phyloP scores from a whole-genome alignment of 1,140 invertebrate species.

The Pteromalus puparum region DNA sequence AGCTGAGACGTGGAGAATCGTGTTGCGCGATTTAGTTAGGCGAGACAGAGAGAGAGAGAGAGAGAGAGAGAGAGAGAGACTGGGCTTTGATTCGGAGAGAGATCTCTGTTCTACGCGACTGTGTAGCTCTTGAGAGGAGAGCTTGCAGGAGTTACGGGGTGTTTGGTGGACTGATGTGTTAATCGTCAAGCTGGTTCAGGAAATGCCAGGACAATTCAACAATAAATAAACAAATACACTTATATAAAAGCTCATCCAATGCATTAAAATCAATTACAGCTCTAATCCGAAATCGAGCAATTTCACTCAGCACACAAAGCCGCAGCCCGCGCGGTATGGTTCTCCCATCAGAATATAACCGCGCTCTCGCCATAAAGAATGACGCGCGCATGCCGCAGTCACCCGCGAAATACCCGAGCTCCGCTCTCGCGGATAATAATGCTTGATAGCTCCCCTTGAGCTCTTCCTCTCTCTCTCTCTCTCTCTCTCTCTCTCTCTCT shows the following conservation, averaged over 20 bases:
- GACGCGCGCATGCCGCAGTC: background rate
- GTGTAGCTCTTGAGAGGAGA: background rate
- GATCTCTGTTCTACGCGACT: background rate
- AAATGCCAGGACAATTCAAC: too few relatives aligned
- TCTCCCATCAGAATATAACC: background rate
- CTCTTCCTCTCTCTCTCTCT: background rate
- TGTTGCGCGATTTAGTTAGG: background rate
- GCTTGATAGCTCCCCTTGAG: background rate
- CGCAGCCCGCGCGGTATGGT: too few relatives aligned
- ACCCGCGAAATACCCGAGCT: background rate
- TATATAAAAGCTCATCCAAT: too few relatives aligned
- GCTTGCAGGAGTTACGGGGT: too few relatives aligned
- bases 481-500: too few relatives aligned
- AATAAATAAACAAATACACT: too few relatives aligned
- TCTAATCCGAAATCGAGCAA: background rate
- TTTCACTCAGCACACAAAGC: too few relatives aligned
- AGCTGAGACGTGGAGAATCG: background rate
- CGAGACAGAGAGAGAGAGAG: background rate
- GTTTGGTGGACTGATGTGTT: too few relatives aligned
- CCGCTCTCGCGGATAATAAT: background rate
- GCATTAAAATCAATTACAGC: background rate
- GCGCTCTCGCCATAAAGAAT: background rate
- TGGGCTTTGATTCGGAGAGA: slow-evolving; percentile 9
- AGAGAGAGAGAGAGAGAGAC: too few relatives aligned
- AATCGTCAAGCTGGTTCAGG: too few relatives aligned